Evolutionary conservation across 2,113 vertebrate species (phyloP), one percentile per base, ranked within the genome.

Genomic region (Etheostoma cragini): DNA sequence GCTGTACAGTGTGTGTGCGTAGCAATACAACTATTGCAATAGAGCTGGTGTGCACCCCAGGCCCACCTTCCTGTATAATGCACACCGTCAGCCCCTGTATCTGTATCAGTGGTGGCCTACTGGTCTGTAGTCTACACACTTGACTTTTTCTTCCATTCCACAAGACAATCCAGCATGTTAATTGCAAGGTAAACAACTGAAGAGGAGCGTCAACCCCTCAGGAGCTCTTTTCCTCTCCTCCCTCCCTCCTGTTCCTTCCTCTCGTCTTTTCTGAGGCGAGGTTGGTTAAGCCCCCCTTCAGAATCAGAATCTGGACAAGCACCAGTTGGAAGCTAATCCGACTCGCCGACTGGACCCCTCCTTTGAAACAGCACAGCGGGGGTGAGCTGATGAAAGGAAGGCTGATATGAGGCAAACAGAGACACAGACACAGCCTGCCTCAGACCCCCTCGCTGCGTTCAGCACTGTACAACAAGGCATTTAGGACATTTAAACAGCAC

Each of bases 261-360:
- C 73, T 87, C 56, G 58, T 88, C 83, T 90, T 82, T 89, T 78
- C 80, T 81, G 80, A 89, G 69, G 81, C 85, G 62, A 87, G 85
- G 83, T 85, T 87, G 85, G 83, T 87, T 90, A 92, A 89, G 86
- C 85, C 86, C 83, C 80, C 87, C 83, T 86, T 92, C 83, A 90
- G 85, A 90, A 90, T 88, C 88, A 66, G 90, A 89, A 92, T 89
- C 85, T 90, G 91, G 91, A 93, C 91, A 87, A 94, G 93, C 92
- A 93, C 86, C 92, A 92, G 93, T 94, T 88, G 89, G 89, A 91
- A 80, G 89, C 91, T 94, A 93, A 94, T 94, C 92, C 91, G 78
- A 63, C 90, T 90, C 73, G 84, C 86, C 75, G 80, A 87, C 90
- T 76, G 90, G 88, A 94, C 93, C 89, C 90, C 88, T 92, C 90